Evolutionary conservation across 2,113 vertebrate genomes (phyloP).

Genomic region (Camelus dromedarius): DNA sequence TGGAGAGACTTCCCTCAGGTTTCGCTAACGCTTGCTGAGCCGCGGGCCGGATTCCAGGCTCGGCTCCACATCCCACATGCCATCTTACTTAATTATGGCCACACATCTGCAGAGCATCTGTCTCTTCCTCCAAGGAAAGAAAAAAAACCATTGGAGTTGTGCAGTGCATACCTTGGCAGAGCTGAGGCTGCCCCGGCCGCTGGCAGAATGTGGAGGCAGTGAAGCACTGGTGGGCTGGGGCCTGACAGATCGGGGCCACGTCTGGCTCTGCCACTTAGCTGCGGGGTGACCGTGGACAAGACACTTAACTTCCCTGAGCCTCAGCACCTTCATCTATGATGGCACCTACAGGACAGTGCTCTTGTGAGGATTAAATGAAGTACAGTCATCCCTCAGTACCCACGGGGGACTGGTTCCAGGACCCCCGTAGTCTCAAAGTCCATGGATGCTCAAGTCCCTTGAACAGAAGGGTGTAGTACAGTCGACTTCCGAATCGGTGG

Average conservation of each 20-base stretch:
- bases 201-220: background rate
- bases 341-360: background rate
- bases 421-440: background rate
- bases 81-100: background rate
- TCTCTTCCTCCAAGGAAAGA: background rate
- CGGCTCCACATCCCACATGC: accelerated
- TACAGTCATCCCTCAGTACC: background rate
- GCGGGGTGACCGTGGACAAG: background rate
- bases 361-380: background rate
- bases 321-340: background rate
- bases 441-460: background rate
- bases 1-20: background rate
- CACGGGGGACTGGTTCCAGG: background rate
- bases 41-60: background rate
- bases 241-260: background rate
- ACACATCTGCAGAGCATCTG: background rate
- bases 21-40: accelerated
- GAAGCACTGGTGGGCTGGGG: background rate
- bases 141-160: background rate
- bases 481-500: background rate
- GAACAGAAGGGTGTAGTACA: background rate
- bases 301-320: background rate
- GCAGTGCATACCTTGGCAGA: background rate
- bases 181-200: accelerated
- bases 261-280: background rate